A percentile compares a stretch with the other conserved stretches of the same genome.
These are phyloP conservation scores for Drosophila diplacantha DNA, from an alignment of 2,888 invertebrate genomes.

Conservation along the genomic window DNA sequence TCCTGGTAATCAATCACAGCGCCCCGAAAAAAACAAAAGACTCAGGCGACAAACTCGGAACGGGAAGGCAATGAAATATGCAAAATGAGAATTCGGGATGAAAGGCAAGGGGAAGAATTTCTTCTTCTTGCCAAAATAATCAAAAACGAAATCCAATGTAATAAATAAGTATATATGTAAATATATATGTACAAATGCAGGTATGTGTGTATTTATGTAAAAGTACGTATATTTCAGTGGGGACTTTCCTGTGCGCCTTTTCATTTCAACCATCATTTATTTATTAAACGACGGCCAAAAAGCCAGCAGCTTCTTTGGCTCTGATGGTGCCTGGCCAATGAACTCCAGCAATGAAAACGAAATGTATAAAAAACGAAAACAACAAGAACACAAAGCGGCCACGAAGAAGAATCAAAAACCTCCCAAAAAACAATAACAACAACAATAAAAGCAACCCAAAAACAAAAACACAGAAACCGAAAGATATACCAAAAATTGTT, in stretches of 20 bases:
- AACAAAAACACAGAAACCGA: slow-evolving; percentile 43
- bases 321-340: slow-evolving; percentile 63
- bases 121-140: slow-evolving; percentile 28
- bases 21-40: slow-evolving; percentile 56
- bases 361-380: slow-evolving; percentile 70
- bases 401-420: slow-evolving; percentile 40
- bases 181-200: not conserved
- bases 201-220: slow-evolving; percentile 18
- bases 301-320: slow-evolving; percentile 33
- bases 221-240: not conserved
- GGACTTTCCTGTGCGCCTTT: slow-evolving; percentile 33
- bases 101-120: slow-evolving; percentile 34
- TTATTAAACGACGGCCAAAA: slow-evolving; percentile 55
- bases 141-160: slow-evolving; percentile 45
- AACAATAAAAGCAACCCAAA: slow-evolving; percentile 49
- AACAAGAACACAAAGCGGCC: slow-evolving; percentile 58
- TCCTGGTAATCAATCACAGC: slow-evolving; percentile 59
- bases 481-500: slow-evolving; percentile 48
- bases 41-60: slow-evolving; percentile 52
- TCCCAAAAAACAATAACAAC: slow-evolving; percentile 37
- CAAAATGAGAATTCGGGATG: slow-evolving; percentile 11
- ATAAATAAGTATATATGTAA: slow-evolving; percentile 55
- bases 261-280: slow-evolving; percentile 59
- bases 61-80: slow-evolving; percentile 19
- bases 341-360: slow-evolving; percentile 76